Conservation (phyloP, 2,113 vertebrate species). For the Hystrix cristata region DNA sequence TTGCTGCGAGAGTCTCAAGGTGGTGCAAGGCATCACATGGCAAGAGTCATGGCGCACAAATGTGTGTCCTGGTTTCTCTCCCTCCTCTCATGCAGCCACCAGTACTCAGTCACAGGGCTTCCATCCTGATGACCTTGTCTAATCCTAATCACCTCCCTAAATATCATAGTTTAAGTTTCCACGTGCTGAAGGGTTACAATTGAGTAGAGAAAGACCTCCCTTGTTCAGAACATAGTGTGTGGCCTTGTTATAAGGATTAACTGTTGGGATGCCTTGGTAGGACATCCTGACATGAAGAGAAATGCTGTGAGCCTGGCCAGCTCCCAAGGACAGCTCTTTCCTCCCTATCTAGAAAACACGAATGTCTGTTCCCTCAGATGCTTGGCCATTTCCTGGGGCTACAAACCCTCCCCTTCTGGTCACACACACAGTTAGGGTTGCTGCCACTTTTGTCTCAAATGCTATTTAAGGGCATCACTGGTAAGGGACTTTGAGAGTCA, state of each 20-base stretch:
- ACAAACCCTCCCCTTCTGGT: neutral
- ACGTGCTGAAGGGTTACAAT: neutral
- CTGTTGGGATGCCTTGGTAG: neutral
- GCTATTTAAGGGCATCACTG: neutral
- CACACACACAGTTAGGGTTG: neutral
- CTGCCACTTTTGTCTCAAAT: neutral
- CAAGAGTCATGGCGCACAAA: neutral
- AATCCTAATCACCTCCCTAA: neutral
- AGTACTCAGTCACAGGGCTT: neutral
- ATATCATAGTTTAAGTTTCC: neutral
- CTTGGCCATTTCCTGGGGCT: neutral
- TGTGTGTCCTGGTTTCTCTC: neutral
- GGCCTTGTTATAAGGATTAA: neutral
- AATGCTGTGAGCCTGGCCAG: neutral
- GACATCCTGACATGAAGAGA: neutral
- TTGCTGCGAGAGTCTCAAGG: neutral
- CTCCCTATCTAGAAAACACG: neutral
- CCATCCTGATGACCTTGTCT: neutral
- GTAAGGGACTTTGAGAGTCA: too few species aligned
- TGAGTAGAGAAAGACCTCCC: neutral
- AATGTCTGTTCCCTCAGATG: neutral
- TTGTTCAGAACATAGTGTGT: neutral
- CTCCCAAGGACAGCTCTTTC: neutral
- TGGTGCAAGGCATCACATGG: neutral
- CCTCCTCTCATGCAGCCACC: neutral